phyloP scores from a whole-genome alignment of 2,797 vertebrate genomes.

The Sebastes hubbsi region DNA sequence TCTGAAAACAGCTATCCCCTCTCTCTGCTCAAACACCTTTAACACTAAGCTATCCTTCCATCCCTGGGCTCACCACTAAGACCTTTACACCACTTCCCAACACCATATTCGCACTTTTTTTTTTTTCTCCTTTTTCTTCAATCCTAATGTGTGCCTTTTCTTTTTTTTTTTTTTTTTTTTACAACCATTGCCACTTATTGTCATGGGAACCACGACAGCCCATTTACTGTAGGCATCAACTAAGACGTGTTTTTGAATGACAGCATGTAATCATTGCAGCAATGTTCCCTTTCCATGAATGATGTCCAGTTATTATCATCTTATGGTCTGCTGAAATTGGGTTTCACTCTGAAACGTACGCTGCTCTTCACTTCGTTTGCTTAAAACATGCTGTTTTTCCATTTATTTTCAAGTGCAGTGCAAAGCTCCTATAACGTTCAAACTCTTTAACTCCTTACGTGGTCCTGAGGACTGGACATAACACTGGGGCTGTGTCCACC shows the following conservation, averaged over 20 bases:
- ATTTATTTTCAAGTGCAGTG: background rate
- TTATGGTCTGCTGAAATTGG: background rate
- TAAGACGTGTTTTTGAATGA: background rate
- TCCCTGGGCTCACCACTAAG: background rate
- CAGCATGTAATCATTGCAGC: background rate
- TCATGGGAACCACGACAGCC: background rate
- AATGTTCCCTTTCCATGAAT: background rate
- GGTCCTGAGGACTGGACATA: too few species aligned
- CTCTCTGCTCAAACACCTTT: constrained; percentile 18
- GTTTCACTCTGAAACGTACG: background rate
- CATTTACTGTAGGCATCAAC: background rate
- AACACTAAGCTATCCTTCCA: background rate
- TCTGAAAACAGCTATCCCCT: constrained; percentile 1
- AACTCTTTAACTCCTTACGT: too few species aligned
- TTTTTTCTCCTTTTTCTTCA: background rate
- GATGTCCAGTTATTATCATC: background rate
- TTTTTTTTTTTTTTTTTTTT: too few species aligned
- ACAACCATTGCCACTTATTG: background rate
- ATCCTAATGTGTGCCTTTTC: background rate
- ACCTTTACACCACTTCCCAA: background rate
- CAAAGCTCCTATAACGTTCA: too few species aligned
- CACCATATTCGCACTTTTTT: too few species aligned
- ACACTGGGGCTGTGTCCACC: too few species aligned
- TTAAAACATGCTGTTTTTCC: background rate
- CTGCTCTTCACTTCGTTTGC: background rate